A percentile compares a stretch with the other conserved stretches of the same genome.
Conservation (phyloP, 1,140 invertebrate species). For the Plutomurus gul region DNA sequence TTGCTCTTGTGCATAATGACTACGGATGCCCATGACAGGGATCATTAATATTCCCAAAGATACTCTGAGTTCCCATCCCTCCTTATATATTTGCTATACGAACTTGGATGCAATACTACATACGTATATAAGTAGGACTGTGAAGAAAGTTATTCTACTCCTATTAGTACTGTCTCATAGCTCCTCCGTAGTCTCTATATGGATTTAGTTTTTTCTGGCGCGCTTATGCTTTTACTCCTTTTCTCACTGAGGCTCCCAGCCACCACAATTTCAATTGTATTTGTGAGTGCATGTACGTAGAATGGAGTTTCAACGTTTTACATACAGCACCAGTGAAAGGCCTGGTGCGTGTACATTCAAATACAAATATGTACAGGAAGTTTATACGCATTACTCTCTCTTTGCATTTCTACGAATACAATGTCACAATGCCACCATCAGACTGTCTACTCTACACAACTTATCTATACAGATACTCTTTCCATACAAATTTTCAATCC, state of each 20-base stretch:
- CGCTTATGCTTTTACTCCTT: slow-evolving; percentile 14
- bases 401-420: neutral
- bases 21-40: slow-evolving; percentile 34
- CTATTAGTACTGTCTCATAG: neutral
- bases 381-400: neutral
- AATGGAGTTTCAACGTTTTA: too few species aligned
- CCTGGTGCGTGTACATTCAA: too few species aligned
- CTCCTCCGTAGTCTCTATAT: neutral
- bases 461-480: neutral
- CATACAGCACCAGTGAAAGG: too few species aligned
- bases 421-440: neutral
- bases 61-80: slow-evolving; percentile 24
- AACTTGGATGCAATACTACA: neutral
- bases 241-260: neutral
- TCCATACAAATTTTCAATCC: neutral
- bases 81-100: neutral
- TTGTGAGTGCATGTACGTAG: neutral
- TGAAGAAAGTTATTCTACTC: too few species aligned
- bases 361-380: too few species aligned
- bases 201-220: slow-evolving; percentile 8
- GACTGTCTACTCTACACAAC: too few species aligned
- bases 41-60: slow-evolving; percentile 40
- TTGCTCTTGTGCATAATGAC: slow-evolving; percentile 38
- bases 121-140: neutral
- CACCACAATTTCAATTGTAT: slow-evolving; percentile 8